Evolutionary conservation across 2,888 invertebrate species (phyloP).

Genomic region (Drosophila antonietae): DNA sequence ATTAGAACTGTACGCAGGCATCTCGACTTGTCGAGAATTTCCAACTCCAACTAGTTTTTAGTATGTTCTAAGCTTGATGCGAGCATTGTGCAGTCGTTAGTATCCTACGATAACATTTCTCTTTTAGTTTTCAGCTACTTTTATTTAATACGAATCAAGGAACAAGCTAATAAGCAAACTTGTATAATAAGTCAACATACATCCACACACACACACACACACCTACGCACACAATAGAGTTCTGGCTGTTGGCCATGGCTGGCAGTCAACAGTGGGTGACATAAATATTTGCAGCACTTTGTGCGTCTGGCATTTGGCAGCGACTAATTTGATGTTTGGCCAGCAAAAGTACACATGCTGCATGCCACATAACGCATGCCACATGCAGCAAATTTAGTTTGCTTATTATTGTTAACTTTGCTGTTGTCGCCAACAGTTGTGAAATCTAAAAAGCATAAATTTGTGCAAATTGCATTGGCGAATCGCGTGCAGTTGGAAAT

Average conservation of each 20-base stretch:
- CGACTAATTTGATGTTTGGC: slow-evolving; percentile 50
- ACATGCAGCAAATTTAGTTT: slow-evolving; percentile 30
- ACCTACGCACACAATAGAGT: not conserved
- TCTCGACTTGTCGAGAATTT: too few relatives aligned
- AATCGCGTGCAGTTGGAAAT: slow-evolving; percentile 35
- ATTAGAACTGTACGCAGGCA: too few relatives aligned
- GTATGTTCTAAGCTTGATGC: not conserved
- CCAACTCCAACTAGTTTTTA: not conserved
- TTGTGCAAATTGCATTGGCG: slow-evolving; percentile 10
- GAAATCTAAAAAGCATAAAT: slow-evolving; percentile 39
- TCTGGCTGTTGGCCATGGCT: slow-evolving; percentile 1
- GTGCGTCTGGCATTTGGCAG: slow-evolving; percentile 29
- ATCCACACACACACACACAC: not conserved
- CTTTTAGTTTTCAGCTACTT: not conserved
- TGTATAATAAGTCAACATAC: slow-evolving; percentile 31
- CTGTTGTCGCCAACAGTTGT: slow-evolving; percentile 15
- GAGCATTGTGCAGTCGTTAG: not conserved
- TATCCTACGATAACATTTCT: not conserved
- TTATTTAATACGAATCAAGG: not conserved
- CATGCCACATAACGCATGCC: slow-evolving; percentile 21
- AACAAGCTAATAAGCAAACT: slow-evolving; percentile 26
- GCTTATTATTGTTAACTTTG: slow-evolving; percentile 13
- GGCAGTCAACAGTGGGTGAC: slow-evolving; percentile 7
- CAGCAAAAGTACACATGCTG: slow-evolving; percentile 26
- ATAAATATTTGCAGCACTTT: slow-evolving; percentile 40